Conservation (phyloP, 2,888 invertebrate genomes). For the Diogma glabrata region DNA sequence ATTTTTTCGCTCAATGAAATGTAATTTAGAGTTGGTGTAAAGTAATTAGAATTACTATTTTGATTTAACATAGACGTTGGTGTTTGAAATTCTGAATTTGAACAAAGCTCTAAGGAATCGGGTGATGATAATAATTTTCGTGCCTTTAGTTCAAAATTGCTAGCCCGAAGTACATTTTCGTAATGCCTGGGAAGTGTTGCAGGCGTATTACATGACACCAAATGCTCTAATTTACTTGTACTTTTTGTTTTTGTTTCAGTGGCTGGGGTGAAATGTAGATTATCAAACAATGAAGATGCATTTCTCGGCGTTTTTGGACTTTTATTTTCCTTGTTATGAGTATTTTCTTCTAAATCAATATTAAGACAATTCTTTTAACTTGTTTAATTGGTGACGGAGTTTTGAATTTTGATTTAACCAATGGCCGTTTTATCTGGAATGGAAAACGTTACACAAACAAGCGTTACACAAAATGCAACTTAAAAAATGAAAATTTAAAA, state of each 20-base stretch:
- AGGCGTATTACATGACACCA: conserved; percentile 32
- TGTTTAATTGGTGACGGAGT: conserved; percentile 24
- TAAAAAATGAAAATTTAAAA: not conserved
- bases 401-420: conserved; percentile 27
- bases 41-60: too few species aligned
- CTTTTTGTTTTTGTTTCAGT: conserved; percentile 17
- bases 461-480: too few species aligned
- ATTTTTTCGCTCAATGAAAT: too few species aligned
- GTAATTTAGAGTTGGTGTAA: too few species aligned
- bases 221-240: conserved; percentile 24
- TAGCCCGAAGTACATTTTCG: not conserved
- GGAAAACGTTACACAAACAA: conserved; percentile 17
- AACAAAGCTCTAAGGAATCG: not conserved
- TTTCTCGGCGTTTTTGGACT: conserved; percentile 37
- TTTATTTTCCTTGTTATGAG: conserved; percentile 37
- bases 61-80: too few species aligned
- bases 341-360: too few species aligned
- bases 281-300: conserved; percentile 29
- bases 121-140: not conserved
- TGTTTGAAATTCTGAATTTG: not conserved
- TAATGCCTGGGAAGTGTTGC: not conserved
- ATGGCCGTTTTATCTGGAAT: conserved; percentile 18
- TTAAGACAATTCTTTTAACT: too few species aligned
- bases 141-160: not conserved
- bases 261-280: conserved; percentile 32